Base-by-base conservation (phyloP, 2,888 invertebrate species). In the Abrostola triplasia region DNA sequence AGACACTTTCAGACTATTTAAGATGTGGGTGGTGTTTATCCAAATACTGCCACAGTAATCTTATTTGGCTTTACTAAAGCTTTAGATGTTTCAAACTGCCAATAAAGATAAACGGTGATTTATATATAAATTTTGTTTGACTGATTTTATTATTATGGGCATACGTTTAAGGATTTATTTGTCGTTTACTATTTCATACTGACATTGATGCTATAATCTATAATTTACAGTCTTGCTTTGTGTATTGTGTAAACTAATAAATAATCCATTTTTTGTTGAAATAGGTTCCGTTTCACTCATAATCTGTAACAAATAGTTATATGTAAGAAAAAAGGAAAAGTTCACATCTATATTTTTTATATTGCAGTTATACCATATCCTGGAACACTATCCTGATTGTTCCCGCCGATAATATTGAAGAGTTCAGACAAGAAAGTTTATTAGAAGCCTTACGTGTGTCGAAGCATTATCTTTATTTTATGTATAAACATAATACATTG, bases 401-500 rank as follows among this genome's bases (percentile, higher is more conserved):
- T 57, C 47, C 51, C 37, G 56, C 50, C 5, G 37, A 48, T 48
- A 59, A 37, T 35, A 64, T 41, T 42, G 63, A 70, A 58, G 44
- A 53, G 42, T n/a, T 55, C 51, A 48, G 57, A 42, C 59, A 59
- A 36, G 35, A 58, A 56, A 59, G 61, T 67, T 59, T 47, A 48
- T 36, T 47, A 64, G 71, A 64, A 60, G 41, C 37, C 54, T 40
- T 56, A n/a, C 50, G 42, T 57, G 12, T 53, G 42, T 57, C 11
- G 36, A 59, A 11, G 51, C 44, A 50, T 54, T 47, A 71, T 75
- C 48, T 65, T 72, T 79, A 55, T 73, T 54, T 38, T 44, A 52
- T 66, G 59, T 40, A 62, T 51, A 70, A 70, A 79, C 63, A 76
- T 65, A 63, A 59, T 47, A 60, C 52, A 58, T 67, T 61, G 48